Evolutionary conservation across 2,797 vertebrate genomes (phyloP).

Genomic region (Diglossa cyanea): DNA sequence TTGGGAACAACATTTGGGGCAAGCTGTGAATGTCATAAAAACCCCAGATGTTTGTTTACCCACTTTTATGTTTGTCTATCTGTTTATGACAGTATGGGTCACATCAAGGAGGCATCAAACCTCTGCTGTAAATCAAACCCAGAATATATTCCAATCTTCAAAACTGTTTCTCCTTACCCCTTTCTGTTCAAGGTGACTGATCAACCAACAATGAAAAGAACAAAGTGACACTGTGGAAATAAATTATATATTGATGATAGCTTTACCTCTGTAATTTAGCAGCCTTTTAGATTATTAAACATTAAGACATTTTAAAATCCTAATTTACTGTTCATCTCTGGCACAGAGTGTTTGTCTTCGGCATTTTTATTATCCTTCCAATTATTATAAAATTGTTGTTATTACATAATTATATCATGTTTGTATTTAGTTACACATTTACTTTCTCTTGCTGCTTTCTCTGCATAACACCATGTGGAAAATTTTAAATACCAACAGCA

Average conservation of each 20-base stretch:
- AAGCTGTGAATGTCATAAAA: neutral
- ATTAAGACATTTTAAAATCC: slow-evolving; percentile 6
- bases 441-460: neutral
- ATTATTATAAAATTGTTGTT: neutral
- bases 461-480: neutral
- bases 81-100: neutral
- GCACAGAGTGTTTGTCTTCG: neutral
- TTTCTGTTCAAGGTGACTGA: neutral
- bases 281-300: slow-evolving; percentile 56
- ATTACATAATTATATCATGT: neutral
- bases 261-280: slow-evolving; percentile 37
- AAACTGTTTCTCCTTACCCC: neutral
- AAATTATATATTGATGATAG: slow-evolving; percentile 2
- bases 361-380: neutral
- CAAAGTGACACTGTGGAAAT: slow-evolving; percentile 51
- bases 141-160: neutral
- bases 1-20: neutral
- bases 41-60: neutral
- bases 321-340: neutral
- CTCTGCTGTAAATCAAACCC: neutral
- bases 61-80: neutral
- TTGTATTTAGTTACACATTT: neutral
- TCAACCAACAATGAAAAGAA: neutral
- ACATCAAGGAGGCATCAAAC: neutral
- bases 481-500: neutral